Conservation (phyloP, 2,113 vertebrate genomes). For the Podiceps cristatus region DNA sequence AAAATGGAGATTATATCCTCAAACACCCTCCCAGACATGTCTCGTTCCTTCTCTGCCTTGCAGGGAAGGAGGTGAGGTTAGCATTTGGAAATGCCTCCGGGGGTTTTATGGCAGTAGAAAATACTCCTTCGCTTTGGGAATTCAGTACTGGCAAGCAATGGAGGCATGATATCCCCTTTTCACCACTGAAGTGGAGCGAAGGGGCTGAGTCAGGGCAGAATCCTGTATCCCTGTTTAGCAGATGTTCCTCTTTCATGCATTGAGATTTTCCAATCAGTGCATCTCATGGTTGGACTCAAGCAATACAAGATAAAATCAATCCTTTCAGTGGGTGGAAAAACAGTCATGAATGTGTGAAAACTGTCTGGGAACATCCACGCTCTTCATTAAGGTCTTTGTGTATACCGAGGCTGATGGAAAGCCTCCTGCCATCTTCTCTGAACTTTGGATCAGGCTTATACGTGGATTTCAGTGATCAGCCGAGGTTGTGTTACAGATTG, state of each 20-base stretch:
- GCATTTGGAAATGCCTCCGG: neutral
- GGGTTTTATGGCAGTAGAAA: neutral
- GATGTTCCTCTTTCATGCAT: conserved; percentile 2
- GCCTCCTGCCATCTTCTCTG: neutral
- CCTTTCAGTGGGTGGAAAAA: conserved; percentile 49
- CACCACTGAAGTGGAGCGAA: neutral
- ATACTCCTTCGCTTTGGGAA: neutral
- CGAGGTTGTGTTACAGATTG: neutral
- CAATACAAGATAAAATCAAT: conserved; percentile 55
- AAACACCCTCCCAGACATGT: neutral
- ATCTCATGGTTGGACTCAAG: conserved; percentile 46
- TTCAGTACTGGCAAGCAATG: neutral
- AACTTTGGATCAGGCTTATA: neutral
- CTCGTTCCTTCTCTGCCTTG: neutral
- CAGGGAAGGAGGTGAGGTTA: neutral
- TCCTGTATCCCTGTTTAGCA: neutral
- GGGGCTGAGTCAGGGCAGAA: neutral
- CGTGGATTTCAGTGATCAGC: neutral
- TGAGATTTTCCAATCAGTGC: conserved; percentile 35
- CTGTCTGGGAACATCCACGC: conserved; percentile 57
- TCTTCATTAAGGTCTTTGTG: conserved; percentile 49
- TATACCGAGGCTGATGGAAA: conserved; percentile 2
- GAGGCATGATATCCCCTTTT: neutral
- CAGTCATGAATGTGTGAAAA: conserved; percentile 64
- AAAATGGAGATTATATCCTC: neutral